phyloP scores from a whole-genome alignment of 2,888 invertebrate genomes.

The Junonia oenone region DNA sequence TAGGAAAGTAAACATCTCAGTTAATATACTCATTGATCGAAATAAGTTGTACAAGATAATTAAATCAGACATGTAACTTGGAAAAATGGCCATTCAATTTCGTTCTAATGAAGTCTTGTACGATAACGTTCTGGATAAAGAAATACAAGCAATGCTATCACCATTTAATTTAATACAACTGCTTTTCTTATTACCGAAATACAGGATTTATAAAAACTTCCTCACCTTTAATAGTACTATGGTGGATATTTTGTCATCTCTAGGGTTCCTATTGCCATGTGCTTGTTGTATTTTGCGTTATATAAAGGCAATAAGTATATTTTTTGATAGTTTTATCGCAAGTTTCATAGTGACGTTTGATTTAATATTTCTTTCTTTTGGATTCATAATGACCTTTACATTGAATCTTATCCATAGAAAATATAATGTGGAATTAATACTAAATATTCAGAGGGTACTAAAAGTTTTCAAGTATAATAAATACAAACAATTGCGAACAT shows the following conservation, averaged over 20 bases:
- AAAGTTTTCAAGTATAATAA: not conserved
- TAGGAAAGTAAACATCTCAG: too few species aligned
- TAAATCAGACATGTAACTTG: not conserved
- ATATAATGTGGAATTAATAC: not conserved
- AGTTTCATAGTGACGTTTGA: not conserved
- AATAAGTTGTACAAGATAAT: too few species aligned
- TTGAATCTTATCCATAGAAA: not conserved
- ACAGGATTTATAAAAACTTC: constrained; percentile 10
- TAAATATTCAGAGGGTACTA: not conserved
- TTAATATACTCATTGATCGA: too few species aligned
- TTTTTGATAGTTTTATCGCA: not conserved
- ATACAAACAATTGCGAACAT: not conserved
- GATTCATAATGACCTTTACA: not conserved
- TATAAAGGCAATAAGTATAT: not conserved
- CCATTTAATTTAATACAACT: constrained; percentile 14
- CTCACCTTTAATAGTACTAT: constrained; percentile 8
- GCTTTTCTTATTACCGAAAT: constrained; percentile 13
- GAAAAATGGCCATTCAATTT: not conserved
- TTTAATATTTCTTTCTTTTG: not conserved
- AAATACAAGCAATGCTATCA: constrained; percentile 3
- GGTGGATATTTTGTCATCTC: not conserved
- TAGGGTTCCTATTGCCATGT: not conserved
- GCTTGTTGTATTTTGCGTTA: not conserved
- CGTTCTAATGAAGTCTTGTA: constrained; percentile 1
- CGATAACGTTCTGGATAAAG: constrained; percentile 9